phyloP scores from a whole-genome alignment of 2,888 invertebrate species.

The Macrophya alboannulata region DNA sequence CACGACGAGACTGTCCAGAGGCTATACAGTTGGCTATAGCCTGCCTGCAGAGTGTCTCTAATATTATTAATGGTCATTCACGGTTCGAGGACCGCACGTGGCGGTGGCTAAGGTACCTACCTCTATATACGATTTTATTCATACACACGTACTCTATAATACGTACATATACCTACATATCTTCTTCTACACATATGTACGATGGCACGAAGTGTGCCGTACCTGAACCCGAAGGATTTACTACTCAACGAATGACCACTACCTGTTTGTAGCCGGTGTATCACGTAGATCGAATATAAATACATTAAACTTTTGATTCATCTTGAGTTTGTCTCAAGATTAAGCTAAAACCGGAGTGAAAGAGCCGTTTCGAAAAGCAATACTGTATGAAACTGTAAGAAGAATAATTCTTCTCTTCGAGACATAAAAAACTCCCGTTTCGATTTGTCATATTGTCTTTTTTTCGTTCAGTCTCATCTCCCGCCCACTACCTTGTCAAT shows the following conservation, averaged over 20 bases:
- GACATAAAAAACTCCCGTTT: not conserved
- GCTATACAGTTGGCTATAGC: slow-evolving; percentile 58
- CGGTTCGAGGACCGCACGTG: slow-evolving; percentile 64
- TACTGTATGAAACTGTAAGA: too few relatives aligned
- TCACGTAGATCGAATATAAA: slow-evolving; percentile 20
- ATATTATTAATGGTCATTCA: slow-evolving; percentile 70
- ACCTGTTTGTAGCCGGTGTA: not conserved
- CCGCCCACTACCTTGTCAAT: not conserved
- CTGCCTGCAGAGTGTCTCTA: slow-evolving; percentile 66
- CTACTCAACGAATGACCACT: slow-evolving; percentile 7
- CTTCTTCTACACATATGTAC: too few relatives aligned
- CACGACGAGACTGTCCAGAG: slow-evolving; percentile 59
- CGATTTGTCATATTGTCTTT: not conserved
- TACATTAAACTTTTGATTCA: not conserved
- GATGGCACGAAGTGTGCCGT: slow-evolving; percentile 3
- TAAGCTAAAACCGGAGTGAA: too few relatives aligned
- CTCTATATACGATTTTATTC: slow-evolving; percentile 34
- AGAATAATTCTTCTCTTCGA: not conserved
- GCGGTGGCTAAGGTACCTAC: slow-evolving; percentile 48
- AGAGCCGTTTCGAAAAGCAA: too few relatives aligned
- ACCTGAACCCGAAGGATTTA: slow-evolving; percentile 37
- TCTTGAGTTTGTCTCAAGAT: not conserved
- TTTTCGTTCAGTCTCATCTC: not conserved
- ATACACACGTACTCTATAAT: slow-evolving; percentile 16
- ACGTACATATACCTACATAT: not conserved